Conservation (phyloP, 2,888 invertebrate genomes). For the Chymomyza caudatula region DNA sequence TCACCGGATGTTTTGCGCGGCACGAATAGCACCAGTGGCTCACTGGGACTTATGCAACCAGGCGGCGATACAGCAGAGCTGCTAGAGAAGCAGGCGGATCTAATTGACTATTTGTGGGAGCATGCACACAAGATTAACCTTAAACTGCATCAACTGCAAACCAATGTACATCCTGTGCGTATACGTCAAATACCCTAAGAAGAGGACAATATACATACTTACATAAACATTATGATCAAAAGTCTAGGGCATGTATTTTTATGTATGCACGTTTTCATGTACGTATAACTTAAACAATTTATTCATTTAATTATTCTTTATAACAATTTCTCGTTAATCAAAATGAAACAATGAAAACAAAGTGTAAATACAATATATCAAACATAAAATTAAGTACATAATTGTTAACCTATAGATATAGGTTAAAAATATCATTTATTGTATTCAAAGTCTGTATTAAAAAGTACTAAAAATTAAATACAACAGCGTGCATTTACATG, state of each 20-base stretch:
- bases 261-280: constrained; percentile 21
- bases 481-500: neutral
- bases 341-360: constrained; percentile 10
- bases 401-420: neutral
- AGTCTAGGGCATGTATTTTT: constrained; percentile 8
- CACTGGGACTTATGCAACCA: constrained; percentile 77
- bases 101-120: constrained; percentile 84
- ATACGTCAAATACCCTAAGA: constrained; percentile 57
- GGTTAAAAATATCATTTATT: neutral
- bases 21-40: constrained; percentile 67
- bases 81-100: constrained; percentile 85
- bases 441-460: neutral
- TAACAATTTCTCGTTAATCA: constrained; percentile 43
- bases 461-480: neutral
- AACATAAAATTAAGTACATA: neutral
- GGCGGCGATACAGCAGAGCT: constrained; percentile 81
- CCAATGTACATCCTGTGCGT: constrained; percentile 77
- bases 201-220: neutral
- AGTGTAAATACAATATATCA: constrained; percentile 3
- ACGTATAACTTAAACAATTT: constrained; percentile 8
- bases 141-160: constrained; percentile 82
- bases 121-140: constrained; percentile 83
- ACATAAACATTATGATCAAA: neutral
- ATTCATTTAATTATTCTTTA: constrained; percentile 14
- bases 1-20: constrained; percentile 83